Evolutionary conservation across 2,113 vertebrate genomes (phyloP).

Genomic region (Hiodon tergisus): DNA sequence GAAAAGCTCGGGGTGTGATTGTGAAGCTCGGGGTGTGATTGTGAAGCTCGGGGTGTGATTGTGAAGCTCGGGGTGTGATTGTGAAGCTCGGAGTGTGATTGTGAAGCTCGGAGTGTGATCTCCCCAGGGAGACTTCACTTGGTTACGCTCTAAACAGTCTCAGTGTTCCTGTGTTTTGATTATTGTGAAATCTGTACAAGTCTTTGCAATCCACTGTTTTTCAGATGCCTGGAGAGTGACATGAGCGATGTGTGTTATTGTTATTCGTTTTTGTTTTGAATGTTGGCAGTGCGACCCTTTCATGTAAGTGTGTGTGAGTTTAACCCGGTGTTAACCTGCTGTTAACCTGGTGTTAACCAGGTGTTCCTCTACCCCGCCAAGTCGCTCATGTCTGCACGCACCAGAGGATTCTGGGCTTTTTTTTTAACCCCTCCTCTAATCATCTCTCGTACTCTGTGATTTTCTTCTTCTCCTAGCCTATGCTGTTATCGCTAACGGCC

Average conservation of each 20-base stretch:
- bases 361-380: conserved; percentile 40
- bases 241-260: conserved; percentile 37
- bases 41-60: conserved; percentile 23
- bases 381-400: conserved; percentile 54
- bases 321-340: conserved; percentile 39
- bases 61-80: conserved; percentile 33
- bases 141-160: neutral
- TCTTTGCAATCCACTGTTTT: conserved; percentile 7
- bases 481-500: conserved; percentile 78
- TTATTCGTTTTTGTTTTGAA: conserved; percentile 37
- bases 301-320: conserved; percentile 45
- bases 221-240: conserved; percentile 25
- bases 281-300: conserved; percentile 43
- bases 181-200: conserved; percentile 15
- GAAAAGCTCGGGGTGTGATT: no score
- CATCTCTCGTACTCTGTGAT: conserved; percentile 28
- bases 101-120: conserved; percentile 28
- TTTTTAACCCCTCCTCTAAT: conserved; percentile 23
- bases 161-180: conserved; percentile 1
- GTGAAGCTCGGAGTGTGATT: conserved; percentile 33
- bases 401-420: conserved; percentile 21
- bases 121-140: neutral
- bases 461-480: conserved; percentile 59
- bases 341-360: conserved; percentile 40
- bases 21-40: no score